Conservation (phyloP, 2,113 vertebrate species). For the Paedocypris sp. region DNA sequence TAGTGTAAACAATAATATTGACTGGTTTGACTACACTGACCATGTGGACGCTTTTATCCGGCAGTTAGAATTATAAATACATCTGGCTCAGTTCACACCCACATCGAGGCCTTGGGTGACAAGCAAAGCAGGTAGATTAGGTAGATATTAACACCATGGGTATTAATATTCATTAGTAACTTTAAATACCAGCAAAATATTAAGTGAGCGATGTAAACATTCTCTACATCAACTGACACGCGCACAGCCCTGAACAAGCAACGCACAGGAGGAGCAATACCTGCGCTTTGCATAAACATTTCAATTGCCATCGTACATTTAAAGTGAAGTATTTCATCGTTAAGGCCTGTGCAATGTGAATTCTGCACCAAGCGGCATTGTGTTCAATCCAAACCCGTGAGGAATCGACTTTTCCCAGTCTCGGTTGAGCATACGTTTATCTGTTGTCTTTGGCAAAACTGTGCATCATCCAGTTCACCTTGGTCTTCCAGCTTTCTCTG, state of each 20-base stretch:
- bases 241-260: neutral
- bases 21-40: no score
- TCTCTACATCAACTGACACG: neutral
- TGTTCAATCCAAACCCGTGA: constrained; percentile 1
- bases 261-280: neutral
- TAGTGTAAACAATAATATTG: constrained; percentile 37
- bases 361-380: neutral
- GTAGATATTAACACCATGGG: no score
- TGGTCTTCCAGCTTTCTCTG: constrained; percentile 97
- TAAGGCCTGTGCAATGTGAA: neutral
- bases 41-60: neutral
- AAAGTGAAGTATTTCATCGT: neutral
- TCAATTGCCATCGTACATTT: neutral
- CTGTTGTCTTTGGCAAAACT: constrained; percentile 92
- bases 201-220: neutral
- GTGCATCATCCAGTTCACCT: constrained; percentile 98
- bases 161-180: no score
- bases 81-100: neutral
- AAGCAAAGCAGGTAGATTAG: no score
- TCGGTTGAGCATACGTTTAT: constrained; percentile 44
- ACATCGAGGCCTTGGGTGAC: no score
- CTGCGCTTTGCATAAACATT: neutral
- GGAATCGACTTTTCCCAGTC: constrained; percentile 3
- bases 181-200: no score
- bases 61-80: constrained; percentile 27